A percentile compares a stretch with the other conserved stretches of the same genome.
Conservation (phyloP, 2,797 vertebrate genomes). For the Leptoclinus maculatus region DNA sequence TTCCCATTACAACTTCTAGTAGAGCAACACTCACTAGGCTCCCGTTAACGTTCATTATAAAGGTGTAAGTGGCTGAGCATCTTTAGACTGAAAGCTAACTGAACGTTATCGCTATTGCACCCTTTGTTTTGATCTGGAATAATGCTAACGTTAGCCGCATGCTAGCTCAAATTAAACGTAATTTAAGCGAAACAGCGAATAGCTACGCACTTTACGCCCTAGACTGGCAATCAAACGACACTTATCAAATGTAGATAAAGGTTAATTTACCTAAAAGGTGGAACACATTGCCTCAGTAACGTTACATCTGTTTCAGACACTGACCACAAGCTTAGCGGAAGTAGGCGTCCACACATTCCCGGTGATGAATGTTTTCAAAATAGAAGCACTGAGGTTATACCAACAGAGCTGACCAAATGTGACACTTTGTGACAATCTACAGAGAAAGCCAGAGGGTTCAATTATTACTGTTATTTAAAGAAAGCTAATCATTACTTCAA, state of each 20-base stretch:
- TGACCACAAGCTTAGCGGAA: slow-evolving; percentile 37
- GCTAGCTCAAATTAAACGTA: not conserved
- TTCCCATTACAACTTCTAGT: not conserved
- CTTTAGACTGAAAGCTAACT: slow-evolving; percentile 10
- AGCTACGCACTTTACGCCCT: not conserved
- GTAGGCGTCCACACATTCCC: not conserved
- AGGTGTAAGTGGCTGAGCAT: not conserved
- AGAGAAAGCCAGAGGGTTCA: not conserved
- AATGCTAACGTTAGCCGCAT: slow-evolving; percentile 48
- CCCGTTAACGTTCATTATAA: not conserved
- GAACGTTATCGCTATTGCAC: not conserved
- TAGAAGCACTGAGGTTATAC: slow-evolving; percentile 21
- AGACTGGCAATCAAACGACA: not conserved
- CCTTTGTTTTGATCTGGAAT: slow-evolving; percentile 58
- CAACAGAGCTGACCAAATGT: not conserved
- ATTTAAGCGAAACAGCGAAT: not conserved
- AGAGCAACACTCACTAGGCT: not conserved
- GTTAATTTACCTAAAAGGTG: slow-evolving; percentile 23
- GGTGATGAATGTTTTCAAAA: slow-evolving; percentile 33
- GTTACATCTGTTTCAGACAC: not conserved
- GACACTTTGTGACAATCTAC: not conserved
- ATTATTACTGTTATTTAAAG: not conserved
- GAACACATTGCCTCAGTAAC: not conserved
- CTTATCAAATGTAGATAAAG: not conserved
- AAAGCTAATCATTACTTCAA: no score